A percentile compares a stretch with the other conserved stretches of the same genome.
Conservation (phyloP, 2,888 invertebrate species). For the Allolobophora icterica region DNA sequence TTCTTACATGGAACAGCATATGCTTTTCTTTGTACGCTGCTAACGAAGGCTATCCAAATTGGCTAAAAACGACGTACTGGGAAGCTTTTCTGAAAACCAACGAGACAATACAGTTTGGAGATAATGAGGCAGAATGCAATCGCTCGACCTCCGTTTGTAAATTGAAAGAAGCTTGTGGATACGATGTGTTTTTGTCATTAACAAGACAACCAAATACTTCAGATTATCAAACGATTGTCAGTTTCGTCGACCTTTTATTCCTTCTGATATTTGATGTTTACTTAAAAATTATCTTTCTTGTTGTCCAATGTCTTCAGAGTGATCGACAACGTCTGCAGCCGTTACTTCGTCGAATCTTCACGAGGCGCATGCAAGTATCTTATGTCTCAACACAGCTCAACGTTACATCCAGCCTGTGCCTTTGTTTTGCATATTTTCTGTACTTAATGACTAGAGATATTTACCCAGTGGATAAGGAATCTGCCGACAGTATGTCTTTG, state of each 20-base stretch:
- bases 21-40: neutral
- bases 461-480: neutral
- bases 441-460: neutral
- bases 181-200: neutral
- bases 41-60: neutral
- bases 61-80: neutral
- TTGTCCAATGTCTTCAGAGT: neutral
- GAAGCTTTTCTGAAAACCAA: neutral
- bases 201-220: neutral
- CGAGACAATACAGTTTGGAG: too few species aligned
- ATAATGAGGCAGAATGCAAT: neutral
- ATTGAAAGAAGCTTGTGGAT: neutral
- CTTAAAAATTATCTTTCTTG: neutral
- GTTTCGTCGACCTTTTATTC: neutral
- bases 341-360: slow-evolving; percentile 9
- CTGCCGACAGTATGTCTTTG: neutral
- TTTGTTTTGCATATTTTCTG: neutral
- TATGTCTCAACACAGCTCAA: neutral
- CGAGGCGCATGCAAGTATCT: slow-evolving; percentile 6
- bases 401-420: neutral
- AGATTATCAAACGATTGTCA: neutral
- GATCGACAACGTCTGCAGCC: neutral
- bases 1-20: neutral
- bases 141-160: neutral
- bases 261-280: neutral